Base-by-base conservation (phyloP, 2,797 vertebrate species). In the Pitangus sulphuratus region DNA sequence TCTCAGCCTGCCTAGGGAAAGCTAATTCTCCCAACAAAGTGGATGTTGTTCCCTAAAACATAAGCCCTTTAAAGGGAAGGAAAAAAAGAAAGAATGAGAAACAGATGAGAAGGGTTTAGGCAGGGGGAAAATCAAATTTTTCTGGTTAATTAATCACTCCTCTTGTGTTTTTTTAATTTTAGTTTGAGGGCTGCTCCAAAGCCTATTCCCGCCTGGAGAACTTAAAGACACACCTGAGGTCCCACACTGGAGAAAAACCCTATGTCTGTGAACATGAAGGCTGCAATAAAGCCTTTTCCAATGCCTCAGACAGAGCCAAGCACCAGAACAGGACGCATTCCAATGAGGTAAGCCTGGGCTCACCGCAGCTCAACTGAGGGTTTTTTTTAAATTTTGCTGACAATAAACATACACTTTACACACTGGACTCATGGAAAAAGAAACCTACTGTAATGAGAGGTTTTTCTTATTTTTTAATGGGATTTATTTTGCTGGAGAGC, bases 241-340 rank as follows among this genome's bases (percentile, higher is more conserved):
- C 99, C 35, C 99, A 99, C 98, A 99, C 99, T 0, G 99, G 99
- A 74, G 99, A 99, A 98, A 99, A 99, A 94, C 99, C 99, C 0
- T 99, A 99, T 1, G 99, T 99, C 91, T 99, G 99, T 61, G 99
- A 99, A 84, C 99, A 99, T 0, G 99, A 99, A 95, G 99, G 99
- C 93, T 99, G 99, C 98, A 99, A 99, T 98, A 99, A 99, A 96
- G 99, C 99, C 48, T 99, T 99, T 98, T 99, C 99, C 96, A 99
- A 99, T 2, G 99, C 99, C 92, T 99, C 99, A 0, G 99, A 99
- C 97, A 98, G 99, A 15, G 99, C 99, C 96, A 99, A 99, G 97
- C 99, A 99, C 97, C 99, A 99, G 98, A 99, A 99, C 98, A 98
- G 99, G 92, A 99, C 99, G 3, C 99, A 99, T 97, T 99, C 99